phyloP scores from a whole-genome alignment of 2,797 vertebrate species.

The Hoplostethus atlanticus region DNA sequence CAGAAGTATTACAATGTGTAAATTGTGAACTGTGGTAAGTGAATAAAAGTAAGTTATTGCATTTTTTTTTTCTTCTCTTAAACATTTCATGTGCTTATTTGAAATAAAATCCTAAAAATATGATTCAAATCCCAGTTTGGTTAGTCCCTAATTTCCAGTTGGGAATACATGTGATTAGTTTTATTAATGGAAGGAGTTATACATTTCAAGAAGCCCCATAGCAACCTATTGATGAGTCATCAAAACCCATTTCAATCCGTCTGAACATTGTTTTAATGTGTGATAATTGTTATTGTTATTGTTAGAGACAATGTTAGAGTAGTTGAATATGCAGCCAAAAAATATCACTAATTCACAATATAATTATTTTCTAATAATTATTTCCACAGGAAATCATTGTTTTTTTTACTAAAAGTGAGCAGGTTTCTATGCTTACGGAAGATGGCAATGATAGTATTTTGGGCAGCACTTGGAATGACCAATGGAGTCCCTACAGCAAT shows the following conservation, averaged over 20 bases:
- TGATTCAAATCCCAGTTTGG: no score
- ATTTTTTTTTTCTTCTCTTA: not conserved
- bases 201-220: no score
- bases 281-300: no score
- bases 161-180: no score
- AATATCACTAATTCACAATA: no score
- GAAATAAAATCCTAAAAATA: no score
- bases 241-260: not conserved
- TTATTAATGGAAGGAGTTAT: no score
- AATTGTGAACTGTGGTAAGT: slow-evolving; percentile 22
- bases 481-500: slow-evolving; percentile 9
- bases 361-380: no score
- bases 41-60: not conserved
- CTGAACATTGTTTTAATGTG: not conserved
- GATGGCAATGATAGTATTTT: slow-evolving; percentile 1
- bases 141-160: no score
- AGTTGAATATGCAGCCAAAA: no score
- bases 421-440: not conserved
- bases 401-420: not conserved
- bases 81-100: not conserved
- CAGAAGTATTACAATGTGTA: not conserved
- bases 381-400: not conserved
- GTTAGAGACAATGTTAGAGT: no score
- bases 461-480: slow-evolving; percentile 19
- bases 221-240: no score